phyloP scores from a whole-genome alignment of 2,797 vertebrate species.

The Semotilus atromaculatus region DNA sequence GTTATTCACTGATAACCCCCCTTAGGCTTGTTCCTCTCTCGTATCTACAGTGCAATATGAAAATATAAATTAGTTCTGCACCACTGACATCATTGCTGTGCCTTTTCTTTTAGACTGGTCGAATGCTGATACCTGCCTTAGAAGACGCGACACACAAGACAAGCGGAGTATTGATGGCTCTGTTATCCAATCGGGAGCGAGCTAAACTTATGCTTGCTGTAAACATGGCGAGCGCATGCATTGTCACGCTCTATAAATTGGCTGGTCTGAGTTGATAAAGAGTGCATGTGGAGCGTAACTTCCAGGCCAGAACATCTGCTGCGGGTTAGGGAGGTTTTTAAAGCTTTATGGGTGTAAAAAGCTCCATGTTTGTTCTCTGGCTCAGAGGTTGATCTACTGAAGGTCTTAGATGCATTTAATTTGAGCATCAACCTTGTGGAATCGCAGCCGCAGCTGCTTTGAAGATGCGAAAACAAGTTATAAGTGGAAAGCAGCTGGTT shows the following conservation, averaged over 20 bases:
- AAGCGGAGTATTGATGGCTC: neutral
- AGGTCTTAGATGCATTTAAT: neutral
- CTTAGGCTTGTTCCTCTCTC: conserved; percentile 59
- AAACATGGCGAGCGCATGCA: conserved; percentile 59
- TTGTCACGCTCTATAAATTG: conserved; percentile 63
- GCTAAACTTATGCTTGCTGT: conserved; percentile 63
- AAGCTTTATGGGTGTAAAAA: conserved; percentile 55
- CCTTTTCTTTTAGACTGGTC: conserved; percentile 49
- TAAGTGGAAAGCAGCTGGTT: neutral
- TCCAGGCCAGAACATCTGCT: conserved; percentile 72
- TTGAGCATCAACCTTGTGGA: neutral
- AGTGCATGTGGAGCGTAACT: conserved; percentile 66
- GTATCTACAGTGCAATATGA: conserved; percentile 64
- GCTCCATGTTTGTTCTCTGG: neutral
- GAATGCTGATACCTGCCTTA: conserved; percentile 5
- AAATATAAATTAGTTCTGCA: conserved; percentile 76
- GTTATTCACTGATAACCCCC: conserved; percentile 71
- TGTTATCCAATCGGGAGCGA: conserved; percentile 66
- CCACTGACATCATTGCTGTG: conserved; percentile 57
- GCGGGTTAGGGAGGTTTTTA: conserved; percentile 60
- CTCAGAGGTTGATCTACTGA: neutral
- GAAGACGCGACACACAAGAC: conserved; percentile 15
- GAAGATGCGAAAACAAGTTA: neutral
- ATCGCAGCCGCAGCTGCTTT: neutral
- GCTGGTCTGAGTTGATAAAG: conserved; percentile 62